Evolutionary conservation across 2,797 vertebrate species (phyloP), one percentile per base, ranked within the genome.

Genomic region (Clamator glandarius): DNA sequence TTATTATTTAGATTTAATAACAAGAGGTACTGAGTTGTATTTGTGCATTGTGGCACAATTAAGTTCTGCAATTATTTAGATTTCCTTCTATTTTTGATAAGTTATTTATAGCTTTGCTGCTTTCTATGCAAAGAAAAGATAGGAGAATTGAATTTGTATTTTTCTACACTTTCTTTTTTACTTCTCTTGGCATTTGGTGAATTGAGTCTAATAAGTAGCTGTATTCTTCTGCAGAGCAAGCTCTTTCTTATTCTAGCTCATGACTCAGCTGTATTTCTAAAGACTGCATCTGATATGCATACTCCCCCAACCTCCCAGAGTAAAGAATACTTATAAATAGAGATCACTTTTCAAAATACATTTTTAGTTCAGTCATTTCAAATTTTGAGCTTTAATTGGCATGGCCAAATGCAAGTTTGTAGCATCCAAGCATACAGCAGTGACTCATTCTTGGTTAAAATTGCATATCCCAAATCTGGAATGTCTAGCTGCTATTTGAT

Each of bases 251-350:
- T 67, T 92, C 77, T 57, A 72, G 69, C 58, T 86, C 46, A 84
- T 95, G 96, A 96, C 62, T 94, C 92, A 85, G 90, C 89, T 95
- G 42, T 82, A 89, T 91, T 93, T 89, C 76, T 67, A 72, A 69
- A 67, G 50, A 21, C 52, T 76, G 63, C 31, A 39, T 74, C 63
- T 92, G 54, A 17, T 89, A 33, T 42, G 44, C 16, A 25, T 83
- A 24, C 8, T 90, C 15, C 59, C 42, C 59, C 55, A 21, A 19
- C 36, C 29, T 77, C 51, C 62, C 5, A 4, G 44, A 77, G 5
- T 33, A 21, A 85, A 89, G 55, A 69, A 64, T 89, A 81, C 85
- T 89, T 84, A 52, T 85, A 62, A 42, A 59, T 52, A 88, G 84
- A 75, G 72, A 94, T 87, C 33, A 84, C 25, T 81, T 76, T 54